Conservation (phyloP, 1,140 invertebrate genomes). For the Alviniconcha marisindica region DNA sequence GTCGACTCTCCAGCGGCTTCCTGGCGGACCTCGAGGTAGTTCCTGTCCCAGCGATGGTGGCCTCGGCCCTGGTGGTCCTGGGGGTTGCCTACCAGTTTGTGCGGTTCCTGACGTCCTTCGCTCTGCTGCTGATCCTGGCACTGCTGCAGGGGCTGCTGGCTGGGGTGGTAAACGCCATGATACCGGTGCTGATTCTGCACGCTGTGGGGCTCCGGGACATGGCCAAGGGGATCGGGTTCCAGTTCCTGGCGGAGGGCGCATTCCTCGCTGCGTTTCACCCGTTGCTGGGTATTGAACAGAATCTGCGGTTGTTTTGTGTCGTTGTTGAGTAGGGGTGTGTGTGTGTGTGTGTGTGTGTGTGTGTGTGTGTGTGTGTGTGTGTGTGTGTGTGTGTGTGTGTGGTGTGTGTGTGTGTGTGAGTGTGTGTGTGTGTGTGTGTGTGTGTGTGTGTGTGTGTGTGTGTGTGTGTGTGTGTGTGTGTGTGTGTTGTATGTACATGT, state of each 20-base stretch:
- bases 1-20: not conserved
- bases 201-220: not conserved
- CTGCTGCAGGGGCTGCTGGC: slow-evolving; percentile 23
- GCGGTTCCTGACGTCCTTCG: slow-evolving; percentile 31
- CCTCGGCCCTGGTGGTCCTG: not conserved
- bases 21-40: not conserved
- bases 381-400: too few species aligned
- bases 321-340: not conserved
- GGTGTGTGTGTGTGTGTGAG: too few species aligned
- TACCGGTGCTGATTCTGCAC: slow-evolving; percentile 23
- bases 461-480: too few species aligned
- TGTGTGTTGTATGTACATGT: not conserved
- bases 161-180: slow-evolving; percentile 17
- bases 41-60: not conserved
- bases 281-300: slow-evolving; percentile 6
- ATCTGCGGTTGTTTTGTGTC: too few species aligned
- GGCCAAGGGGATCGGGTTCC: slow-evolving; percentile 29
- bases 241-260: not conserved
- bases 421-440: too few species aligned
- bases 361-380: too few species aligned
- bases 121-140: slow-evolving; percentile 6
- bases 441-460: too few species aligned
- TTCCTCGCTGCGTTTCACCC: not conserved
- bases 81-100: slow-evolving; percentile 5
- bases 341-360: not conserved